phyloP scores from a whole-genome alignment of 1,140 invertebrate species.

The Rhizoglyphus robini region DNA sequence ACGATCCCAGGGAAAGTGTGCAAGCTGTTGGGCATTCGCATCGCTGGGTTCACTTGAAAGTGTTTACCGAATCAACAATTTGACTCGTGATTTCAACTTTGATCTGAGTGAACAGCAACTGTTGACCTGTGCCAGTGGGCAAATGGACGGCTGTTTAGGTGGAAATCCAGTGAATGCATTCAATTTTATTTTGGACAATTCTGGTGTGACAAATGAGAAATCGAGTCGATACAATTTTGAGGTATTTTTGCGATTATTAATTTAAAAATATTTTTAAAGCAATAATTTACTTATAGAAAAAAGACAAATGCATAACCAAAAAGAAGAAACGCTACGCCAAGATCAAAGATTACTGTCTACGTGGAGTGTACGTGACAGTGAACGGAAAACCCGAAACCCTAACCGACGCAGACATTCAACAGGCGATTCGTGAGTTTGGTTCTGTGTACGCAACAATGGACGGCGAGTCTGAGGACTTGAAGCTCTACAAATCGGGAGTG shows the following conservation, averaged over 20 bases:
- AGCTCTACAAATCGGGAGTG: background rate
- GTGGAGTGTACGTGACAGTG: background rate
- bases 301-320: background rate
- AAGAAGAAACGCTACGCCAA: background rate
- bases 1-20: constrained; percentile 52
- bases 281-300: background rate
- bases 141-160: constrained; percentile 86
- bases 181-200: constrained; percentile 23
- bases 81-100: constrained; percentile 46
- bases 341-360: constrained; percentile 6
- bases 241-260: no score
- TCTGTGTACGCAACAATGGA: constrained; percentile 1
- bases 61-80: constrained; percentile 31
- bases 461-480: background rate
- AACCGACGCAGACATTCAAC: background rate
- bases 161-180: constrained; percentile 71
- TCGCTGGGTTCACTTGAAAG: constrained; percentile 1
- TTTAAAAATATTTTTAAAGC: no score
- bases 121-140: constrained; percentile 86
- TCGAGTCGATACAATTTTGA: constrained; percentile 10
- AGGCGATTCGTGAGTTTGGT: background rate
- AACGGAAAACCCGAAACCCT: background rate
- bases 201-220: constrained; percentile 21
- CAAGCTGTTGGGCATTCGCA: constrained; percentile 18
- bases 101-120: constrained; percentile 94